phyloP scores from a whole-genome alignment of 2,888 invertebrate genomes.

The Athripsodes cinereus region DNA sequence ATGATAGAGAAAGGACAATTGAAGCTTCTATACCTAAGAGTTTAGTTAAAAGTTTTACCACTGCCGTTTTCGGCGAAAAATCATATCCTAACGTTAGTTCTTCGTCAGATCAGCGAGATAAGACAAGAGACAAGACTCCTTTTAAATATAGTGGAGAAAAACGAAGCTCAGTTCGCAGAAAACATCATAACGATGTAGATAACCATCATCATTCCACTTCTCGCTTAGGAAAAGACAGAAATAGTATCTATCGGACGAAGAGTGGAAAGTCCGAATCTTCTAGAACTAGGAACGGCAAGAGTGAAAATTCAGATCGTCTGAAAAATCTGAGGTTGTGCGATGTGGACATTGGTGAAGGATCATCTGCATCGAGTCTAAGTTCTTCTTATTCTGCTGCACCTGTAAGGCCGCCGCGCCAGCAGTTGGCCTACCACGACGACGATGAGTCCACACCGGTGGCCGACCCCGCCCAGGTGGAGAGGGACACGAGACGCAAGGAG shows the following conservation, averaged over 20 bases:
- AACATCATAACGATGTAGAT: constrained; percentile 35
- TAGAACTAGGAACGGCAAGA: constrained; percentile 52
- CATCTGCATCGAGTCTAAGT: constrained; percentile 14
- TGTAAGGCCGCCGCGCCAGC: constrained; percentile 31
- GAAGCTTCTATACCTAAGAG: constrained; percentile 43
- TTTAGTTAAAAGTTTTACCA: constrained; percentile 65
- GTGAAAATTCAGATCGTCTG: constrained; percentile 51
- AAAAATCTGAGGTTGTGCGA: constrained; percentile 50
- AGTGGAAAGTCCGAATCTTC: constrained; percentile 41
- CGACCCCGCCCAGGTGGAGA: constrained; percentile 58
- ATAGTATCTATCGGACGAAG: constrained; percentile 46
- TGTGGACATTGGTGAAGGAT: constrained; percentile 43
- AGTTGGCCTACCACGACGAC: constrained; percentile 46
- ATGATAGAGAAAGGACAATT: constrained; percentile 60
- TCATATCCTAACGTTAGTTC: constrained; percentile 52
- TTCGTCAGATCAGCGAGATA: constrained; percentile 33
- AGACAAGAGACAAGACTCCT: constrained; percentile 58
- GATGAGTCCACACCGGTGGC: constrained; percentile 48
- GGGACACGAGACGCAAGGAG: constrained; percentile 76
- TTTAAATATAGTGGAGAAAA: constrained; percentile 41
- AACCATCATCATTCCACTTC: constrained; percentile 34
- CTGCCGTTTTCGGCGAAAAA: constrained; percentile 65
- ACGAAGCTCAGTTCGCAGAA: constrained; percentile 38
- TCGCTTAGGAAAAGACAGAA: constrained; percentile 43
- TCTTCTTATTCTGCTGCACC: constrained; percentile 11